A percentile compares a stretch with the other conserved stretches of the same genome.
Conservation (phyloP, 2,888 invertebrate genomes). For the Enoplolaimus lenunculus region DNA sequence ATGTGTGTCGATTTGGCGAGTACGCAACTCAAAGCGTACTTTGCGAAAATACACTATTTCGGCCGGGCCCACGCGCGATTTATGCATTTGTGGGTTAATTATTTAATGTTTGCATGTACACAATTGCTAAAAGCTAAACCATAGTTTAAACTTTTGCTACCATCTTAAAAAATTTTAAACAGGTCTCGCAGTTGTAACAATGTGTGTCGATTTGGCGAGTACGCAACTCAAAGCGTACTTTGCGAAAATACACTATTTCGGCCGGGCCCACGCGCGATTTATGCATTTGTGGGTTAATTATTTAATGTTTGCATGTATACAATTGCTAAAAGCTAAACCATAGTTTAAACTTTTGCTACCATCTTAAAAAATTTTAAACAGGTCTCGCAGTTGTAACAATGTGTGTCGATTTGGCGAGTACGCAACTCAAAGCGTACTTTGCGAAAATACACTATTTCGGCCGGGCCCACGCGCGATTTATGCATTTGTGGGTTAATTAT, state of each 20-base stretch:
- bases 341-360: too few species aligned
- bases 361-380: too few species aligned
- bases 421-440: conserved; percentile 40
- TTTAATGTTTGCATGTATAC: too few species aligned
- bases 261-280: conserved; percentile 33
- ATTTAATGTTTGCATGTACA: too few species aligned
- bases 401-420: conserved; percentile 41
- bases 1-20: conserved; percentile 42
- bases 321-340: too few species aligned
- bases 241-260: conserved; percentile 40
- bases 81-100: too few species aligned
- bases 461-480: conserved; percentile 31
- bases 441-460: conserved; percentile 40
- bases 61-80: conserved; percentile 33
- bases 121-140: too few species aligned
- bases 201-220: conserved; percentile 41
- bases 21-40: conserved; percentile 40
- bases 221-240: conserved; percentile 41
- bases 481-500: too few species aligned
- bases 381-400: conserved; percentile 41
- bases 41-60: conserved; percentile 40
- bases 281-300: too few species aligned
- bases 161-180: too few species aligned
- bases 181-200: conserved; percentile 40
- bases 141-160: too few species aligned